Conservation (phyloP, 2,797 vertebrate species). For the Fratercula arctica region DNA sequence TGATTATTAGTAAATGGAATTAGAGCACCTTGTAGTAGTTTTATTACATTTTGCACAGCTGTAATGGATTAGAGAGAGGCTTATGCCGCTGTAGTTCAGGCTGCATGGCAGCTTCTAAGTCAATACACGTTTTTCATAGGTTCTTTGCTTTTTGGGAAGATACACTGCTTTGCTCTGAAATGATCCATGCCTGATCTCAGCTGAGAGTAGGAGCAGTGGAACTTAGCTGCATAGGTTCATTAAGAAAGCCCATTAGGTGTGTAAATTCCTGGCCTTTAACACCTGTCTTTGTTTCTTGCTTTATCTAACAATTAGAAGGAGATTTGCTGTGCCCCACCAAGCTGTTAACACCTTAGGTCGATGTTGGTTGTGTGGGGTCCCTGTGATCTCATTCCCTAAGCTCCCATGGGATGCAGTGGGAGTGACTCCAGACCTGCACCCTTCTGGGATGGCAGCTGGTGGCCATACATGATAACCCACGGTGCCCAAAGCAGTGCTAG, state of each 20-base stretch:
- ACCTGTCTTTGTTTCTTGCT: not conserved
- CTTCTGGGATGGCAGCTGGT: not conserved
- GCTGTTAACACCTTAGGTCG: too few species aligned
- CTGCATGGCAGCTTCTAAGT: not conserved
- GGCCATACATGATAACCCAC: fast-evolving
- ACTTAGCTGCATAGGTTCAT: not conserved
- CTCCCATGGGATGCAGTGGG: fast-evolving
- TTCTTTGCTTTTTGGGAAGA: not conserved
- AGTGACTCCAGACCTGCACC: not conserved
- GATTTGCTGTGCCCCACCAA: not conserved
- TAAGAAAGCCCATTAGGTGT: not conserved
- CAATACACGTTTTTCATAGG: not conserved
- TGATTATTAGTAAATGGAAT: conserved; percentile 60
- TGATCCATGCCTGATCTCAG: not conserved
- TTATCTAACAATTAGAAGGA: not conserved
- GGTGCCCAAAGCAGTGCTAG: not conserved
- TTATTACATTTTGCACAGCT: conserved; percentile 30
- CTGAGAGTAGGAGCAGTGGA: not conserved
- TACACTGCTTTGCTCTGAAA: not conserved
- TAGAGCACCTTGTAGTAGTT: conserved; percentile 51
- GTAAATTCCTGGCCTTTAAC: not conserved
- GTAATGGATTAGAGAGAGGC: conserved; percentile 3
- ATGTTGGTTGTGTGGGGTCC: not conserved
- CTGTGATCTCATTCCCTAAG: not conserved
- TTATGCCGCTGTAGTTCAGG: not conserved